Conservation (phyloP, 2,797 vertebrate genomes). For the Apogon hyalosoma region DNA sequence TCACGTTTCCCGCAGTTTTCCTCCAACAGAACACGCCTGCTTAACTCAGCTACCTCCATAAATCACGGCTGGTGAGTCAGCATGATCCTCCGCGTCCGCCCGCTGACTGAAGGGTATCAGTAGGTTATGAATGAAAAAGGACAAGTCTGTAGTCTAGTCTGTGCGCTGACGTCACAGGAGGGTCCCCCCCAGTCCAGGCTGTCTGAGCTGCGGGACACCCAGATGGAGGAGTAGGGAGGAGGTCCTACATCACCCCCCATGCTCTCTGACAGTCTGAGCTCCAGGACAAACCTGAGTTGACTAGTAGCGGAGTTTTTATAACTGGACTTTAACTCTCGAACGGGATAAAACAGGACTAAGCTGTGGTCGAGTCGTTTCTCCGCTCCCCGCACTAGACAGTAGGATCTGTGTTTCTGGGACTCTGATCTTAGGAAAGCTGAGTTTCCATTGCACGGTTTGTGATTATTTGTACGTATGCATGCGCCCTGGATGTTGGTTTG, state of each 20-base stretch:
- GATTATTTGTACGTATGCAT: constrained; percentile 32
- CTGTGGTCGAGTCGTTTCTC: neutral
- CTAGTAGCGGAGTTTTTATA: constrained; percentile 48
- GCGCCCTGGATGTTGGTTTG: constrained; percentile 3
- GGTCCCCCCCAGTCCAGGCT: constrained; percentile 40
- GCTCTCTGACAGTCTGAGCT: constrained; percentile 69
- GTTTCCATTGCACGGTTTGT: constrained; percentile 61
- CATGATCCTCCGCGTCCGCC: neutral
- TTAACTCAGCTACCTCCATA: neutral
- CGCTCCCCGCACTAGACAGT: neutral
- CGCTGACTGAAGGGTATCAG: neutral
- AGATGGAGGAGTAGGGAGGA: constrained; percentile 75
- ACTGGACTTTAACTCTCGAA: constrained; percentile 39
- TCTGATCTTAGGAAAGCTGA: constrained; percentile 21
- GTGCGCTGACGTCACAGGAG: constrained; percentile 62
- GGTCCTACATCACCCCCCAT: constrained; percentile 73
- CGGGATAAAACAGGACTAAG: constrained; percentile 49
- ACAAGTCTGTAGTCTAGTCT: neutral
- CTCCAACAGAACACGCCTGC: too few species aligned
- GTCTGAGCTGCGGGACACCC: constrained; percentile 63
- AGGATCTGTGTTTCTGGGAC: constrained; percentile 1
- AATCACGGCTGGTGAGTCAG: neutral
- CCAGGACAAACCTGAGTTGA: constrained; percentile 50
- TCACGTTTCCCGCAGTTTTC: neutral
- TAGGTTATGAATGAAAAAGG: constrained; percentile 32